Percentiles rank a stretch among this genome's conserved stretches.
Conservation (phyloP, 2,888 invertebrate species). For the Beris chalybata region DNA sequence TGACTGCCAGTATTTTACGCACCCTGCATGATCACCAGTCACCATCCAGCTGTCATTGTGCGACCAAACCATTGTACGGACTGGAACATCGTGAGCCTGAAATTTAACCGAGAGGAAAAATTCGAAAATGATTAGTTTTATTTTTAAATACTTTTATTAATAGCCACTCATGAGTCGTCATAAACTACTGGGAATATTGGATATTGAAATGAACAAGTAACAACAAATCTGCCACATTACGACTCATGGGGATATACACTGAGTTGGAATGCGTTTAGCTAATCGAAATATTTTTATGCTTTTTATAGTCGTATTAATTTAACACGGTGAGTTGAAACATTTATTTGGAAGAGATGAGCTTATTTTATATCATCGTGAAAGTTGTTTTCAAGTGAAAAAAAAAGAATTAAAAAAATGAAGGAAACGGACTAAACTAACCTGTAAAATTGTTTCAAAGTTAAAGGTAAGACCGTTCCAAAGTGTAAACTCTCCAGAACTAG, state of each 20-base stretch:
- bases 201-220: too few relatives aligned
- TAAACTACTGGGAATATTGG: too few relatives aligned
- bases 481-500: slow-evolving; percentile 99
- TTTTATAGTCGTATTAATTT: not conserved
- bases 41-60: slow-evolving; percentile 99
- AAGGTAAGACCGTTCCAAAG: slow-evolving; percentile 99
- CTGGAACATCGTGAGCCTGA: slow-evolving; percentile 98
- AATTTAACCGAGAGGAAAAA: too few relatives aligned
- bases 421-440: slow-evolving; percentile 62
- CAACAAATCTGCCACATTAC: too few relatives aligned
- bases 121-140: too few relatives aligned
- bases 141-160: too few relatives aligned
- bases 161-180: too few relatives aligned
- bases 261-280: not conserved
- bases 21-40: slow-evolving; percentile 97
- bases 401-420: too few relatives aligned
- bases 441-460: slow-evolving; percentile 99
- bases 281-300: slow-evolving; percentile 1
- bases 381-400: too few relatives aligned
- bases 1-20: slow-evolving; percentile 99
- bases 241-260: too few relatives aligned
- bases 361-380: too few relatives aligned
- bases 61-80: slow-evolving; percentile 99
- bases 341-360: not conserved
- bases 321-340: not conserved